phyloP scores from a whole-genome alignment of 2,888 invertebrate species.

The Chouioia cunea region DNA sequence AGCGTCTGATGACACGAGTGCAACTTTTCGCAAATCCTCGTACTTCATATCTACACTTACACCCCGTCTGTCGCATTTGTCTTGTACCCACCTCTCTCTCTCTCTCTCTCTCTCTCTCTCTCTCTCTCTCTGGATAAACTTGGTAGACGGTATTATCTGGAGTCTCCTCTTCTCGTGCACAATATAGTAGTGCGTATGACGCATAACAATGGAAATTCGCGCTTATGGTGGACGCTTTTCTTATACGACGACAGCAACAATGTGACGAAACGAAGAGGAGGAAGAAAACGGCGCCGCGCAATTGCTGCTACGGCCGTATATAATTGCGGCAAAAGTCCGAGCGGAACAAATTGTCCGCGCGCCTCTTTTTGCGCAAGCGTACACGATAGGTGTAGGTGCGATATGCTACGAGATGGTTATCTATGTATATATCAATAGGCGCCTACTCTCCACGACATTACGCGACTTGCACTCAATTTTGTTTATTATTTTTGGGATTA shows the following conservation, averaged over 20 bases:
- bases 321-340: conserved; percentile 27
- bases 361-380: conserved; percentile 27
- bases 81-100: no score
- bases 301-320: conserved; percentile 26
- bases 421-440: conserved; percentile 7
- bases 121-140: no score
- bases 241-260: neutral
- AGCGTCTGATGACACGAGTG: neutral
- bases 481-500: neutral
- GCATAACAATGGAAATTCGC: conserved; percentile 11
- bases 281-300: conserved; percentile 23
- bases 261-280: conserved; percentile 27
- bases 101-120: no score
- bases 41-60: no score
- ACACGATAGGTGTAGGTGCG: neutral
- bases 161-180: neutral
- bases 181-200: neutral
- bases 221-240: neutral
- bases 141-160: conserved; percentile 14
- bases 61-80: no score
- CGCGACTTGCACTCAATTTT: conserved; percentile 8
- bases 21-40: no score
- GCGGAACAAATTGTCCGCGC: conserved; percentile 45
- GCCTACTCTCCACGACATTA: neutral
- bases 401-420: conserved; percentile 5